A percentile compares a stretch with the other conserved stretches of the same genome.
Evolutionary conservation across 1,140 invertebrate genomes (phyloP).

Genomic region (Octopus sinensis): DNA sequence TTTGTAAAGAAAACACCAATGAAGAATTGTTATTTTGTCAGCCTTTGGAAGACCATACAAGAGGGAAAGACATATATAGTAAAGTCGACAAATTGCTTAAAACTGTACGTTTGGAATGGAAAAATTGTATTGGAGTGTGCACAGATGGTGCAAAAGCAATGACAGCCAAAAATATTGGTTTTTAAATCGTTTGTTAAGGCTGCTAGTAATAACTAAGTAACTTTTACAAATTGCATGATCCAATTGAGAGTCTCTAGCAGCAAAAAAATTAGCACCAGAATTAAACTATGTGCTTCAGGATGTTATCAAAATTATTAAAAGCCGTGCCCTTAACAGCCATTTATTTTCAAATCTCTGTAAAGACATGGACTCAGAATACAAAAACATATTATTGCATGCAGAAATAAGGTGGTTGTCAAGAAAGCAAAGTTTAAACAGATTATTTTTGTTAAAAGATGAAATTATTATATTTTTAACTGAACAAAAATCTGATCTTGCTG

Average conservation of each 20-base stretch:
- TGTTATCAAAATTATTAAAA: slow-evolving; percentile 7
- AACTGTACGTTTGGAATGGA: not conserved
- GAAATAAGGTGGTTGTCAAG: too few species aligned
- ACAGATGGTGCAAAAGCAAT: not conserved
- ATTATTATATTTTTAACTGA: too few species aligned
- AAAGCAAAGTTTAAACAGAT: too few species aligned
- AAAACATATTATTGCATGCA: too few species aligned
- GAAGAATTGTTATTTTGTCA: not conserved
- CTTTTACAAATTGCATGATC: not conserved
- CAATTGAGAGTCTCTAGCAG: not conserved
- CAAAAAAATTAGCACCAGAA: slow-evolving; percentile 6
- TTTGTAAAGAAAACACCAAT: not conserved
- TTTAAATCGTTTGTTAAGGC: not conserved
- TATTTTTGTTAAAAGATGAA: too few species aligned
- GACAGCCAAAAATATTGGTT: slow-evolving; percentile 7
- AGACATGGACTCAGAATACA: not conserved
- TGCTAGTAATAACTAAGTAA: not conserved
- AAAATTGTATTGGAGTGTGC: not conserved
- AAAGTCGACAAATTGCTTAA: not conserved
- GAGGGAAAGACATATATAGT: not conserved
- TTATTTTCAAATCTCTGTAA: slow-evolving; percentile 14
- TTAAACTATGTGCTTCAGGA: slow-evolving; percentile 1
- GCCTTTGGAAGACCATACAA: not conserved
- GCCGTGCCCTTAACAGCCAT: not conserved
- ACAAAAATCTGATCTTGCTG: too few species aligned